phyloP scores from a whole-genome alignment of 2,797 vertebrate genomes.

The Thripadectes ignobilis region DNA sequence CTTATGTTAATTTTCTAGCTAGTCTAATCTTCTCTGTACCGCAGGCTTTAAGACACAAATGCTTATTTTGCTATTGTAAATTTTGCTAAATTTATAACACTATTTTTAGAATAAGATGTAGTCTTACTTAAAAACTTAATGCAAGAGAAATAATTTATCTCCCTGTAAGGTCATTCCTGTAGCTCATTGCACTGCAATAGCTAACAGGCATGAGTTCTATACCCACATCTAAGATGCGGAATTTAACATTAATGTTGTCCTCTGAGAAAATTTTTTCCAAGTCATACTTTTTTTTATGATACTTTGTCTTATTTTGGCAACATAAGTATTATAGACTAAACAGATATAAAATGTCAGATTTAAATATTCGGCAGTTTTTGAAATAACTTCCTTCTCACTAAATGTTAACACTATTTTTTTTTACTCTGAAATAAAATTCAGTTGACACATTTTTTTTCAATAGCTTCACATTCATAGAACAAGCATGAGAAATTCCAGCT shows the following conservation, averaged over 20 bases:
- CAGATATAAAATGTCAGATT: slow-evolving; percentile 7
- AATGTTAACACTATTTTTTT: neutral
- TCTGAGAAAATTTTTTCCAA: neutral
- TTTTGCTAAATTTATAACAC: neutral
- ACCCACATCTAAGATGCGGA: neutral
- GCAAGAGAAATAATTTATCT: neutral
- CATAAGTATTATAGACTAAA: neutral
- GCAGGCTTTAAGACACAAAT: neutral
- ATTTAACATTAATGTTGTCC: neutral
- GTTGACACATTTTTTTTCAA: neutral
- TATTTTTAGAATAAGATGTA: neutral
- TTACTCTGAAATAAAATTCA: neutral
- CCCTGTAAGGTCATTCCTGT: neutral
- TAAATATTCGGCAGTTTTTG: slow-evolving; percentile 24
- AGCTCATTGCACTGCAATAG: neutral
- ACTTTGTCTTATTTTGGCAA: neutral
- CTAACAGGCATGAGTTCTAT: accelerated
- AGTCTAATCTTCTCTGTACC: neutral
- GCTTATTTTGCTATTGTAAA: neutral
- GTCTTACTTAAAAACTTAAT: neutral
- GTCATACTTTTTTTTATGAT: neutral
- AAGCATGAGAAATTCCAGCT: neutral
- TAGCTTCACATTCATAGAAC: neutral
- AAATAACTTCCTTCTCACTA: neutral
- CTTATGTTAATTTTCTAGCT: neutral